phyloP scores from a whole-genome alignment of 2,113 vertebrate genomes.

The Chlamydotis undulata region DNA sequence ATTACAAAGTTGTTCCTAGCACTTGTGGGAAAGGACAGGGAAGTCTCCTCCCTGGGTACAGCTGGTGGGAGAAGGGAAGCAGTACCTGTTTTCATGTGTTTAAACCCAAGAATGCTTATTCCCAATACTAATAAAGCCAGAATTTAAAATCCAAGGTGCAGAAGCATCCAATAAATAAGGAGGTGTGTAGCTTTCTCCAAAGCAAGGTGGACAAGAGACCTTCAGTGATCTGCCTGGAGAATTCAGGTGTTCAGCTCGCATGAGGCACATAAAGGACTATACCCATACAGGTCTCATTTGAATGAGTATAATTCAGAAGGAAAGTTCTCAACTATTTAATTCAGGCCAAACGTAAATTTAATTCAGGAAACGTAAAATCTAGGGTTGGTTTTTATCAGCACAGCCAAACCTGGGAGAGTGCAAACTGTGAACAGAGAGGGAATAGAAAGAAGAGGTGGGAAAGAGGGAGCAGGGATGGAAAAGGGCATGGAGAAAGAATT shows the following conservation, averaged over 20 bases:
- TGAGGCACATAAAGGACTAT: neutral
- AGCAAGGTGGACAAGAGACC: neutral
- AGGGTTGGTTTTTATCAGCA: neutral
- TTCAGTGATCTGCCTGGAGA: neutral
- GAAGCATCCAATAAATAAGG: neutral
- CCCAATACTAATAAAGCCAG: neutral
- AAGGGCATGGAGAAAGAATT: neutral
- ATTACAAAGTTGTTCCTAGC: constrained; percentile 33
- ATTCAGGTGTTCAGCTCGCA: neutral
- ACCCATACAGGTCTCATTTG: neutral
- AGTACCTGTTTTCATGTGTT: neutral
- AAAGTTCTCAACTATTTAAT: neutral
- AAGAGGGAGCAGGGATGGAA: neutral
- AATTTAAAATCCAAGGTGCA: neutral
- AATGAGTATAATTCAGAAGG: neutral
- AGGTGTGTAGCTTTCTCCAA: neutral
- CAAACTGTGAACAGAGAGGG: neutral
- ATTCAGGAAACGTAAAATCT: neutral
- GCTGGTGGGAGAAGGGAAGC: neutral
- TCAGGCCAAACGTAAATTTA: neutral
- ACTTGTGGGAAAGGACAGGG: neutral
- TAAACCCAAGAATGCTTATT: neutral
- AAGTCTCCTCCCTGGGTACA: neutral
- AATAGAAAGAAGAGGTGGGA: neutral
- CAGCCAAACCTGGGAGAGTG: neutral